Evolutionary conservation across 2,113 vertebrate genomes (phyloP), one percentile per base, ranked within the genome.

Genomic region (Serinus canaria): DNA sequence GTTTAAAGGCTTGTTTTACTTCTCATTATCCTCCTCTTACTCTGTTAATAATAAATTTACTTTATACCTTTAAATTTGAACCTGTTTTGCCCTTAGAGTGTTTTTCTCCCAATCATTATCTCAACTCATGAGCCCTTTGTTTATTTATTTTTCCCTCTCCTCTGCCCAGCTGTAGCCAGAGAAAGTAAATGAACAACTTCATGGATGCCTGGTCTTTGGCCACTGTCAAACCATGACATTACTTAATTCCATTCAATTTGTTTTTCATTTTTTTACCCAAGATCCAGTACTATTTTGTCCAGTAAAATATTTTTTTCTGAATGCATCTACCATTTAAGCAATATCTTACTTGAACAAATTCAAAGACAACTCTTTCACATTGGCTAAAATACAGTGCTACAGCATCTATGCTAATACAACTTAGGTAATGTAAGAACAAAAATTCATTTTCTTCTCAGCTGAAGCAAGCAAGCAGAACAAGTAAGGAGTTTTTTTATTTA

Each of bases 171-270:
- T 53, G 19, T 53, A 64, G 39, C 76, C 41, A 43, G 24, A 64
- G 47, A 44, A n/a, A 43, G 11, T 35, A 53, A 64, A 43, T 1
- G 0, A 63, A 64, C 10, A 10, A 7, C 37, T 64, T 23, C 4
- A 1, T 35, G 11, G 14, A 41, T 78, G 31, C 39, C 47, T 53
- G 24, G 15, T 30, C 24, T 64, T 44, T 44, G 76, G 60, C 19
- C 31, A 53, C 37, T 43, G 31, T 64, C 60, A 64, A 53, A 30
- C 28, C 31, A 53, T 3, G 2, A n/a, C 31, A 63, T 78, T 27
- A 58, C 43, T 82, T 52, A 53, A 74, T 83, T 72, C 37, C 20
- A 47, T 84, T 63, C 17, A 2, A 6, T 60, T 55, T 52, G 6
- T 15, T 78, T 55, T 20, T 9, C 16, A 7, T 6, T 22, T 59